Evolutionary conservation across 2,113 vertebrate genomes (phyloP), one percentile per base, ranked within the genome.

Genomic region (Acrocephalus kingi): DNA sequence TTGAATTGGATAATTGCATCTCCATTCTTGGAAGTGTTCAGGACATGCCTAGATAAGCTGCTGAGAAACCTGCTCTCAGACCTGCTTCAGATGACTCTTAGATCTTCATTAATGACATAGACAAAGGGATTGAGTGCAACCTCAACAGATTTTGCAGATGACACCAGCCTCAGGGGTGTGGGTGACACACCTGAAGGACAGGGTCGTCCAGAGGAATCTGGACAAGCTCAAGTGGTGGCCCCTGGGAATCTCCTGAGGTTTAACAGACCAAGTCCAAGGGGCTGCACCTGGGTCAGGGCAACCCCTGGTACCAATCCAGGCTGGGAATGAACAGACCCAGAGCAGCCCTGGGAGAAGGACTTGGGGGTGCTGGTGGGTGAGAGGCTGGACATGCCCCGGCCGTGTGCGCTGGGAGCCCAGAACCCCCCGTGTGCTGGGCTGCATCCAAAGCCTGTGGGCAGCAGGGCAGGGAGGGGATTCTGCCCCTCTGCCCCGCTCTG

Each of bases 301-400:
- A 0, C 2, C 5, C n/a, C 4, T 0, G 0, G 13, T 4, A n/a
- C 8, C 48, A 41, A 5, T 30, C 46, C 39, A 23, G 63, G 46
- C 46, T 37, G 37, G 37, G 63, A 0, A 54, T 20, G 48, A 13
- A 6, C 48, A n/a, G 64, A n/a, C 1, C 23, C 28, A 71, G 39
- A 37, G 28, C 55, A 69, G n/a, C 64, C 39, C 74, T 54, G 74
- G 37, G 46, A 54, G 84, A n/a, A 69, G 48, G 84, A 13, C 5
- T 8, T 69, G 33, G 28, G 22, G 33, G n/a, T 54, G 48, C 64
- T 54, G 63, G 63, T 45, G 73, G 39, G 12, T 69, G 74, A 54
- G 63, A 22, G 63, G 14, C 73, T 46, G 73, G 54, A 12, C 37
- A 8, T 37, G 72, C 3, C 33, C 63, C 1, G 3, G 31, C 52